Evolutionary conservation across 2,113 vertebrate genomes (phyloP), one percentile per base, ranked within the genome.

Genomic region (Suricata suricatta): DNA sequence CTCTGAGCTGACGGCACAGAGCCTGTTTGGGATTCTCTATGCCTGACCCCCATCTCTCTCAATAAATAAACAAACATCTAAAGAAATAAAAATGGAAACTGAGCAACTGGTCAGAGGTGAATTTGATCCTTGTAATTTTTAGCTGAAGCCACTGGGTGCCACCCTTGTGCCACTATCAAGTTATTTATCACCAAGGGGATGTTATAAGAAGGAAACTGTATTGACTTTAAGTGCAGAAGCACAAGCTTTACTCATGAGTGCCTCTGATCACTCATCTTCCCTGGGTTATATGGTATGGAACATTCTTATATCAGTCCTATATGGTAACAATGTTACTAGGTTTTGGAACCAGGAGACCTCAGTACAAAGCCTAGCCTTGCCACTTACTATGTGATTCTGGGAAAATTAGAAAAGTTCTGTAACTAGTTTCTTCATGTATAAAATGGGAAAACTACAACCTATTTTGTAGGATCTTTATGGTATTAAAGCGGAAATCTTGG

Each of bases 131-230:
- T 97, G 97, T 86, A 90, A 76, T 97, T 96, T 92, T 57, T 17
- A 85, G 31, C 38, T 57, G 17, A 7, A 76, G 88, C 97, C 98
- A 97, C 95, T 98, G 44, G 98, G 95, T 97, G 98, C 52, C 97
- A 90, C 94, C 92, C 88, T 88, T 88, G 84, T 74, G 66, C 93
- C 90, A 72, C 71, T 64, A 88, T 35, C 25, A 88, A 92, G 63
- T 94, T 57, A 50, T 12, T 74, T 41, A 35, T 33, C 72, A n/a
- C 35, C 60, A 64, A 76, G 41, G 33, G 71, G 57, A 16, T 52
- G 25, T 64, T 57, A 25, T 52, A 52, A 9, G 74, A 87, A 41
- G 74, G 38, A 93, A 77, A 77, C 8, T 14, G 27, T 35, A 25
- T 38, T 31, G 31, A 82, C 57, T 11, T 10, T 54, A 19, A 88